Conservation (phyloP, 2,113 vertebrate species). For the Pomatostomus ruficeps region DNA sequence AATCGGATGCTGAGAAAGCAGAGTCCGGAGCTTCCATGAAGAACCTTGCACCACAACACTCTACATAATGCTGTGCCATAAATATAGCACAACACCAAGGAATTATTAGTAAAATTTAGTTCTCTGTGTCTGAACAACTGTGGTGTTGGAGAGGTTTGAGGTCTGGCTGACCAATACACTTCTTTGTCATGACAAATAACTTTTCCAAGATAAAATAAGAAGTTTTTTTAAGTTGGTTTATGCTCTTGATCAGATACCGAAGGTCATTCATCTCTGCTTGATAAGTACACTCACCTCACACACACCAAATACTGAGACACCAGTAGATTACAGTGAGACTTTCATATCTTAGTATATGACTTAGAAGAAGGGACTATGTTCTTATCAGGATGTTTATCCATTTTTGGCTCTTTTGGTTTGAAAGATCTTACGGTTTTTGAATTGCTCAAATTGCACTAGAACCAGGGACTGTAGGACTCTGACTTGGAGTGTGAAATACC, state of each 20-base stretch:
- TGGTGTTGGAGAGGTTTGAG: background rate
- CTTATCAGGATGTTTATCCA: background rate
- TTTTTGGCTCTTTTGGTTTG: background rate
- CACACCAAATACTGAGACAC: background rate
- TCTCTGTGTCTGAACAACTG: background rate
- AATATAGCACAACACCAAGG: background rate
- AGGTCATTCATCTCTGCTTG: background rate
- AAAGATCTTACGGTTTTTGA: background rate
- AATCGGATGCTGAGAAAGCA: background rate
- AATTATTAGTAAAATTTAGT: background rate
- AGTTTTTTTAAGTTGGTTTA: background rate
- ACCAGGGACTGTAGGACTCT: background rate
- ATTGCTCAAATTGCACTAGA: background rate
- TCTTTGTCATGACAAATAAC: background rate
- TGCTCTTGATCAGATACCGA: background rate
- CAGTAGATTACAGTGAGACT: background rate
- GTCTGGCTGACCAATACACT: background rate
- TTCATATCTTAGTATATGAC: background rate
- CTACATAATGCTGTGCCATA: rapidly evolving
- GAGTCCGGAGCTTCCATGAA: background rate
- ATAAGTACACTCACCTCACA: background rate
- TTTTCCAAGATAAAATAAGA: background rate
- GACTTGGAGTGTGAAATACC: background rate
- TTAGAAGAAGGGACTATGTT: background rate
- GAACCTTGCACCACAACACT: rapidly evolving